Evolutionary conservation across 2,113 vertebrate genomes (phyloP), one percentile per base, ranked within the genome.

Genomic region (Daphoenositta chrysoptera): DNA sequence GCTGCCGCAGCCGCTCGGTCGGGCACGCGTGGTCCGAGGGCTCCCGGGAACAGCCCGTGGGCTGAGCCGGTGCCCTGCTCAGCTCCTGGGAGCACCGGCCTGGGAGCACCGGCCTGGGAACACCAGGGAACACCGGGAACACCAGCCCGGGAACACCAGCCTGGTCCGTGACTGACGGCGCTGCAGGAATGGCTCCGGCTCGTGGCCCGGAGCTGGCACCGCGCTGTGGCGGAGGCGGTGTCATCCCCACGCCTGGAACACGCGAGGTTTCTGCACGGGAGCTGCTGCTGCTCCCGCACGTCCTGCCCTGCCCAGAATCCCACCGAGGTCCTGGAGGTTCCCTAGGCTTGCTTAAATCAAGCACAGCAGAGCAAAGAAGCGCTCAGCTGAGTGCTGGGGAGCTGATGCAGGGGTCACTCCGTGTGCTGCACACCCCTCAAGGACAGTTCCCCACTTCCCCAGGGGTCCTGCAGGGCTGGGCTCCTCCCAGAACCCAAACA

Each of bases 211-310:
- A 9, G 8, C 35, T 54, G 66, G 6, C 39, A 2, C 11, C 3
- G 6, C 0, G 5, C 65, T 31, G 15, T 28, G 58, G 37, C 13
- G 1, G 22, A 27, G 39, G 40, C 0, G 3, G 61, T 60, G 64
- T 3, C 20, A 31, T 30, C 53, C 23, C 5, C 0, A 1, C 0
- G 0, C 68, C 68, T 2, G 0, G 3, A 15, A 7, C 20, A 1
- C 0, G 2, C 6, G 0, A 16, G 42, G 24, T 39, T 60, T 57
- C n/a, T 13, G 39, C 47, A 6, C 0, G 1, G 22, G 40, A 70
- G 7, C 45, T 44, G 78, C 75, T 20, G 73, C 48, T 21, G 75
- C 45, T 73, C 50, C 83, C 19, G 61, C 6, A 1, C 26, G 7
- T 27, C 78, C 68, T 19, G 21, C 4, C 8, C 27, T 45, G 47